A percentile compares a stretch with the other conserved stretches of the same genome.
Conservation (phyloP, 2,888 invertebrate genomes). For the Lasioglossum lativentre region DNA sequence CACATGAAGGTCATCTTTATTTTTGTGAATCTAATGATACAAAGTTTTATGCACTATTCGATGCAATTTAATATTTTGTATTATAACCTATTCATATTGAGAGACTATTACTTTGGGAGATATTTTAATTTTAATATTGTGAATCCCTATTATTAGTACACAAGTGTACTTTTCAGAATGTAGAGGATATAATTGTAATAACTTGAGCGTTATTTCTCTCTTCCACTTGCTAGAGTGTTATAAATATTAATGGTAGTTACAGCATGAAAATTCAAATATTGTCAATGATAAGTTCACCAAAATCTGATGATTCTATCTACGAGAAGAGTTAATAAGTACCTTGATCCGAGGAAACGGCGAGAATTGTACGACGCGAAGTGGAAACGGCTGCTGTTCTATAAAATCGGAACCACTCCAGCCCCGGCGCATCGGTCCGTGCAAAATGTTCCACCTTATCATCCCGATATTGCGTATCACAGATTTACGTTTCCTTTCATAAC, state of each 20-base stretch:
- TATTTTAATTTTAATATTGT: no score
- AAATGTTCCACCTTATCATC: constrained; percentile 24
- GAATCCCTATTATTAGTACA: no score
- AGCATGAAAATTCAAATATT: background rate
- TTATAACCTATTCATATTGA: no score
- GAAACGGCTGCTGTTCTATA: constrained; percentile 15
- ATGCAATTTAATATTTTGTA: no score
- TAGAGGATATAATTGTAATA: no score
- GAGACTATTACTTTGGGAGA: no score
- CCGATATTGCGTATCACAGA: constrained; percentile 54
- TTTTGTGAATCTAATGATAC: no score
- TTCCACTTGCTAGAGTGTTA: background rate
- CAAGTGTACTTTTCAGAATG: no score
- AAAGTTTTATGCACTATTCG: no score
- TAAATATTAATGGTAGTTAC: background rate
- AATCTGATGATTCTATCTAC: background rate
- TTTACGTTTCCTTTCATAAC: constrained; percentile 44
- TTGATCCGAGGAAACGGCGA: background rate
- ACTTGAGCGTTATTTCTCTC: no score
- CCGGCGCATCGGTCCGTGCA: background rate
- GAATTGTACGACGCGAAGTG: background rate
- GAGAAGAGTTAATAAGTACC: background rate
- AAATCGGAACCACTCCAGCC: constrained; percentile 4
- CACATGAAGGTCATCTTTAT: no score
- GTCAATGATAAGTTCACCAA: background rate